Percentiles rank a stretch among this genome's conserved stretches.
Evolutionary conservation across 2,888 invertebrate genomes (phyloP).

Genomic region (Thyatira batis): DNA sequence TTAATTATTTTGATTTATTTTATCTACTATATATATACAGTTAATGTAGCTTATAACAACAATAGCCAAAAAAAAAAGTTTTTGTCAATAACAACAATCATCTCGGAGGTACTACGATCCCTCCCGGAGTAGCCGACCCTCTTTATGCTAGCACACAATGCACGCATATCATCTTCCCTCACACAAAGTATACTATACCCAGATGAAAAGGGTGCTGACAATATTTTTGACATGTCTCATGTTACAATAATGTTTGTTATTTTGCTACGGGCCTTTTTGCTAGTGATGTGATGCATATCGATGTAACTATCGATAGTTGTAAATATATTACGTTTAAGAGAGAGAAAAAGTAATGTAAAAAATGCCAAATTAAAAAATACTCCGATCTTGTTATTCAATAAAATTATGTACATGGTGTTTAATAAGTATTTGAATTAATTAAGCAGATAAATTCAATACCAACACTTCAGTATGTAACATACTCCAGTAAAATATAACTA

Average conservation of each 20-base stretch:
- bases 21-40: too few relatives aligned
- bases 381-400: too few relatives aligned
- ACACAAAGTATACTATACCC: conserved; percentile 1
- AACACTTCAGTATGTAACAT: too few relatives aligned
- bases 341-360: too few relatives aligned
- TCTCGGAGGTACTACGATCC: background rate
- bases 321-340: background rate
- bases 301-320: conserved; percentile 1
- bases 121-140: background rate
- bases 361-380: too few relatives aligned
- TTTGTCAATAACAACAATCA: background rate
- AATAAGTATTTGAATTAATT: too few relatives aligned
- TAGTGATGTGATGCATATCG: conserved; percentile 13
- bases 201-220: conserved; percentile 26
- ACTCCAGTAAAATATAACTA: too few relatives aligned
- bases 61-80: background rate
- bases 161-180: conserved; percentile 11
- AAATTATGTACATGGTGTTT: too few relatives aligned
- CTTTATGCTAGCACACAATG: conserved; percentile 5
- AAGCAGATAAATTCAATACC: too few relatives aligned
- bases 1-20: too few relatives aligned
- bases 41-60: background rate
- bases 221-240: conserved; percentile 35
- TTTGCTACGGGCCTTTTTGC: background rate
- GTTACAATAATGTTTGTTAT: conserved; percentile 17